A percentile compares a stretch with the other conserved stretches of the same genome.
Conservation (phyloP, 2,888 invertebrate species). For the Isoperla grammatica region DNA sequence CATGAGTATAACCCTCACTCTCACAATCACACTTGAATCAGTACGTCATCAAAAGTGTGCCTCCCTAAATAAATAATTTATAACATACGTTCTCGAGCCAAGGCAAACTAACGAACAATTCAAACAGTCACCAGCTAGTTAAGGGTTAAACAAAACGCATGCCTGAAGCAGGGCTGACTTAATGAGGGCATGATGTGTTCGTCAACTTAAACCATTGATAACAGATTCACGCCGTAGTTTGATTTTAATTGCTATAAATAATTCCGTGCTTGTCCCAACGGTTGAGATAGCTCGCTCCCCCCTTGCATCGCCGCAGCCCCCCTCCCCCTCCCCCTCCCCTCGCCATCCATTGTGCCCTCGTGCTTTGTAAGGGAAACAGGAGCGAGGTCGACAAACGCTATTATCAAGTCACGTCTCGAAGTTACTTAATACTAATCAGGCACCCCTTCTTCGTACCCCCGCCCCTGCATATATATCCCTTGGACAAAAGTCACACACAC, state of each 20-base stretch:
- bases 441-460: background rate
- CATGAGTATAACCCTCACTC: too few species aligned
- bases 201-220: too few species aligned
- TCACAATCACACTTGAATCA: too few species aligned
- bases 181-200: too few species aligned
- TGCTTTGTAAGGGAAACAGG: constrained; percentile 21
- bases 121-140: too few species aligned
- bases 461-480: constrained; percentile 3
- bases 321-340: background rate
- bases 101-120: too few species aligned
- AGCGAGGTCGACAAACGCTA: constrained; percentile 22
- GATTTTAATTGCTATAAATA: background rate
- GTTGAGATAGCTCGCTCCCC: background rate
- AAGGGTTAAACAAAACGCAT: too few species aligned
- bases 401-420: constrained; percentile 31
- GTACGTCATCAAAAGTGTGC: too few species aligned
- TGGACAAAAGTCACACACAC: background rate
- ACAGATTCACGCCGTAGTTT: too few species aligned
- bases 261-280: background rate
- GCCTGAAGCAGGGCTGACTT: too few species aligned
- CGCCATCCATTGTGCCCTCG: constrained; percentile 14
- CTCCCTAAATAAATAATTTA: too few species aligned
- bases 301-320: background rate
- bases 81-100: too few species aligned
- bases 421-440: constrained; percentile 33